Conservation (phyloP, 2,888 invertebrate species). For the Hemistola chrysoprasaria region DNA sequence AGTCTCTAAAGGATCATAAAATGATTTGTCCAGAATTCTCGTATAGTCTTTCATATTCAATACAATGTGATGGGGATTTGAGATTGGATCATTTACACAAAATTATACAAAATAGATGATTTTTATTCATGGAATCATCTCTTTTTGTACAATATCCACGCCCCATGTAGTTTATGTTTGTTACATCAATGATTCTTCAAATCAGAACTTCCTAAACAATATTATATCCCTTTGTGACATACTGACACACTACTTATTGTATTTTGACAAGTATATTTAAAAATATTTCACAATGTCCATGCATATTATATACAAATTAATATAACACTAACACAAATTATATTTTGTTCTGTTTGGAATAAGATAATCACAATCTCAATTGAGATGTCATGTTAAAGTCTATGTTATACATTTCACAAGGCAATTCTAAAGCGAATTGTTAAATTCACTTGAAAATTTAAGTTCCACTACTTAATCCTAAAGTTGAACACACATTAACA, state of each 20-base stretch:
- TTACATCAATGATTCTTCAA: too few species aligned
- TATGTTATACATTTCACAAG: constrained; percentile 50
- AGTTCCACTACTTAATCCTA: constrained; percentile 68
- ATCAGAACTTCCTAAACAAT: too few species aligned
- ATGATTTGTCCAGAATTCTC: too few species aligned
- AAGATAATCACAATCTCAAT: constrained; percentile 60
- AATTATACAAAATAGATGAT: too few species aligned
- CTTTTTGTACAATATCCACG: too few species aligned
- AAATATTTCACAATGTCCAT: constrained; percentile 15
- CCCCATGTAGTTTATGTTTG: too few species aligned
- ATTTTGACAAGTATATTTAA: neutral
- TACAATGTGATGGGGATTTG: too few species aligned
- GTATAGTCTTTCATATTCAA: too few species aligned
- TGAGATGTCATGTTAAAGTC: constrained; percentile 50
- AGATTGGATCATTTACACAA: too few species aligned
- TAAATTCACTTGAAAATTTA: constrained; percentile 48
- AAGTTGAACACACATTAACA: constrained; percentile 77
- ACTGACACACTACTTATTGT: constrained; percentile 12
- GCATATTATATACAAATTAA: constrained; percentile 46
- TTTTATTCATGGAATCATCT: too few species aligned
- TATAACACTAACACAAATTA: constrained; percentile 34
- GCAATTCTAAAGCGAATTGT: constrained; percentile 47
- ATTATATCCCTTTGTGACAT: too few species aligned
- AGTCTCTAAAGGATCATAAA: too few species aligned
- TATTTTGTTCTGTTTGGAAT: constrained; percentile 74